Evolutionary conservation across 2,888 invertebrate species (phyloP).

Genomic region (Phyto melanocephala): DNA sequence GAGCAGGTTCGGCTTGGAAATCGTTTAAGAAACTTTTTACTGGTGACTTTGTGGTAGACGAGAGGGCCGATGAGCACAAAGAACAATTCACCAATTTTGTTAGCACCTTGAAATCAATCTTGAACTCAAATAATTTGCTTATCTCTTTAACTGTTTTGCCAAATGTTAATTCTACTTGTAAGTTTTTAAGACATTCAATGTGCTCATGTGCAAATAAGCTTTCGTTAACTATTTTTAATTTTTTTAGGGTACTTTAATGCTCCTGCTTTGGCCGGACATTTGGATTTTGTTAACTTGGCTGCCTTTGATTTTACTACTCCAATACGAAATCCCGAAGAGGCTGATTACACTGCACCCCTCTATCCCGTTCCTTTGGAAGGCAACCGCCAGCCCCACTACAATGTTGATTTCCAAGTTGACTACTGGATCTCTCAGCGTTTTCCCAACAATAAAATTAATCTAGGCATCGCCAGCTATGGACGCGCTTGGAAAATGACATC

Average conservation of each 20-base stretch:
- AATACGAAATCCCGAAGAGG: constrained; percentile 87
- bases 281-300: constrained; percentile 89
- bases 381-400: constrained; percentile 81
- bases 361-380: constrained; percentile 84
- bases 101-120: constrained; percentile 85
- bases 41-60: constrained; percentile 85
- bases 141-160: constrained; percentile 86
- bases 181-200: constrained; percentile 76
- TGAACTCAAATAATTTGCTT: constrained; percentile 83
- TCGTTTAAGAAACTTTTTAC: constrained; percentile 87
- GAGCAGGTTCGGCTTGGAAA: constrained; percentile 84
- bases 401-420: constrained; percentile 83
- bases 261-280: constrained; percentile 84
- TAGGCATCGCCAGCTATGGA: constrained; percentile 86
- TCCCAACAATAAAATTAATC: constrained; percentile 84
- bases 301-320: constrained; percentile 90
- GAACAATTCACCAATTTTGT: constrained; percentile 88
- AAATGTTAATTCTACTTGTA: constrained; percentile 87
- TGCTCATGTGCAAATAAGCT: no score
- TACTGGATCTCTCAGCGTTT: constrained; percentile 82
- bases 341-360: constrained; percentile 87
- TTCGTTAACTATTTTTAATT: no score
- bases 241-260: constrained; percentile 87
- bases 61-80: constrained; percentile 87
- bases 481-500: constrained; percentile 88